Conservation (phyloP, 2,797 vertebrate species). For the Amblyraja radiata region DNA sequence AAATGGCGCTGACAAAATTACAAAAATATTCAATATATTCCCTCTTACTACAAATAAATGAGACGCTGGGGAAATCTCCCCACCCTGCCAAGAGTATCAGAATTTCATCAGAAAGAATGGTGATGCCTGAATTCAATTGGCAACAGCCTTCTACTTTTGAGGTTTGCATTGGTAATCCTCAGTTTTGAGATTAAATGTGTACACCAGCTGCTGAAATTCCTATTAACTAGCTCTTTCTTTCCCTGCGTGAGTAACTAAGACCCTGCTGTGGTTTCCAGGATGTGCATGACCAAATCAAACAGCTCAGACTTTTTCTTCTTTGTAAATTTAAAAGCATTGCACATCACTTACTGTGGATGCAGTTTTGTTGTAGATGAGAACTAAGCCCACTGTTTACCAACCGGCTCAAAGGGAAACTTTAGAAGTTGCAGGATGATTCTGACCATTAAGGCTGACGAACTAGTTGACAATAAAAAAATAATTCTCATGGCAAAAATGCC, state of each 20-base stretch:
- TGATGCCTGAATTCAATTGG: neutral
- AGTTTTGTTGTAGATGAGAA: neutral
- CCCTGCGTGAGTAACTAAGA: neutral
- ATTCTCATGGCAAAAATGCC: too few species aligned
- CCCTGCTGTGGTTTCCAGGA: conserved; percentile 26
- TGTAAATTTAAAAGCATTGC: neutral
- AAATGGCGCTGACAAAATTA: too few species aligned
- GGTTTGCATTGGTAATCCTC: too few species aligned
- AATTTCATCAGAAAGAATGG: neutral
- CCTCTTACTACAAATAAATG: too few species aligned
- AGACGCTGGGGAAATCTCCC: neutral
- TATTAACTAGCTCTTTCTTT: neutral
- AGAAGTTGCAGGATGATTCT: neutral
- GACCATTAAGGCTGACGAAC: neutral
- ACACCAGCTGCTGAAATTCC: neutral
- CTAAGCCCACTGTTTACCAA: neutral
- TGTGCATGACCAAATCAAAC: neutral
- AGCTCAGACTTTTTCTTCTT: neutral
- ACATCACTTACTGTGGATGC: neutral
- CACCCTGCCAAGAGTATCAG: neutral
- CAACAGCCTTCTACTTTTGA: neutral
- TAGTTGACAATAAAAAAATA: neutral
- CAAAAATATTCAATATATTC: too few species aligned
- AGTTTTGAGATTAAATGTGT: neutral
- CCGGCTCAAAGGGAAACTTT: too few species aligned